A percentile compares a stretch with the other conserved stretches of the same genome.
Evolutionary conservation across 2,113 vertebrate genomes (phyloP).

Genomic region (Addax nasomaculatus): DNA sequence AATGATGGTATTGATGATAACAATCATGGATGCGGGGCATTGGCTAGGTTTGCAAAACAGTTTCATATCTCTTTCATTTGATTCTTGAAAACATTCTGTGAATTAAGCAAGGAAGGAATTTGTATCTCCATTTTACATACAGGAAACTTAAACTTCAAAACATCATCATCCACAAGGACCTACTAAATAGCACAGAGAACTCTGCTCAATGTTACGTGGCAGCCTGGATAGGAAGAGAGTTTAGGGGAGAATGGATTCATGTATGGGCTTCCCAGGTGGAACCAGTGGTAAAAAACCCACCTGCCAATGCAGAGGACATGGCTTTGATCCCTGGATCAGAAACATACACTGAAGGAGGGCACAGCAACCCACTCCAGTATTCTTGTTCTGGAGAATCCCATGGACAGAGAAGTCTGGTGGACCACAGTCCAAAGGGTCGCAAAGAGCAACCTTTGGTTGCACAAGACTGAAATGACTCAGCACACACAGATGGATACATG

Average conservation of each 20-base stretch:
- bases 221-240: not conserved
- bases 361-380: not conserved
- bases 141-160: not conserved
- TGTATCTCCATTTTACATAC: accelerated
- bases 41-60: not conserved
- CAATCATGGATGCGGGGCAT: accelerated
- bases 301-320: not conserved
- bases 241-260: not conserved
- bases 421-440: not conserved
- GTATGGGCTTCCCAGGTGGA: not conserved
- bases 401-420: not conserved
- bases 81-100: not conserved
- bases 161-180: not conserved
- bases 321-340: not conserved
- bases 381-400: not conserved
- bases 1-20: not conserved
- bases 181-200: not conserved
- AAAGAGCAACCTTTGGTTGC: not conserved
- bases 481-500: not conserved
- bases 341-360: not conserved
- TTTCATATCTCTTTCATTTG: not conserved
- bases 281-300: not conserved
- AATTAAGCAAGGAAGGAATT: not conserved
- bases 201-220: not conserved
- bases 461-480: not conserved